Percentiles rank a stretch among this genome's conserved stretches.
Conservation (phyloP, 2,888 invertebrate genomes). For the Latrodectus elegans region DNA sequence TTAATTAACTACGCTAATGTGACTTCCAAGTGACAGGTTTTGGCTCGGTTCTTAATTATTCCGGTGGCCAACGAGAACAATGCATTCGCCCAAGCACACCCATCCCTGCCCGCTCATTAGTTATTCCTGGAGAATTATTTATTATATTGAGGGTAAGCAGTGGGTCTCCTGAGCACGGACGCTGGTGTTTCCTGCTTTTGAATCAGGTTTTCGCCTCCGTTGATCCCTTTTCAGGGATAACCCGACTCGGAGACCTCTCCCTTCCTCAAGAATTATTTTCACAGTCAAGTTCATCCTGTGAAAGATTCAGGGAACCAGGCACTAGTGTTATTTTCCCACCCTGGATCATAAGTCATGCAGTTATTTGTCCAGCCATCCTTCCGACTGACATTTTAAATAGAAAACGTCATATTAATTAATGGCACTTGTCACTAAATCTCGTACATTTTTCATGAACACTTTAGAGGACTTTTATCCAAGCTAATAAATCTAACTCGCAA, state of each 20-base stretch:
- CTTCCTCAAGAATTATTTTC: conserved; percentile 1
- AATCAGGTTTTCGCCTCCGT: neutral
- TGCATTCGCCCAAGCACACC: conserved; percentile 13
- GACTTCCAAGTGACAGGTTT: conserved; percentile 62
- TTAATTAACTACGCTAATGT: conserved; percentile 62
- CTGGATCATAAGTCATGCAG: neutral
- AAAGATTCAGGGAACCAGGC: neutral
- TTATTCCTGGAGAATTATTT: conserved; percentile 47
- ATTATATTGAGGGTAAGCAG: conserved; percentile 31
- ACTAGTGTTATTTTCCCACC: neutral
- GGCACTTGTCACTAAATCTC: neutral
- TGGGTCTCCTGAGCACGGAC: neutral
- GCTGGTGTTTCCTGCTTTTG: neutral
- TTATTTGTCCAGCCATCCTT: neutral
- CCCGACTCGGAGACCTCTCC: neutral
- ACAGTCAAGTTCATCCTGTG: neutral
- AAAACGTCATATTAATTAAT: neutral
- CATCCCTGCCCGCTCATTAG: conserved; percentile 30
- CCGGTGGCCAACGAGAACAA: conserved; percentile 34
- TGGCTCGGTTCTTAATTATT: conserved; percentile 52
- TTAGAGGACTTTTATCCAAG: neutral
- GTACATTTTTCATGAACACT: neutral
- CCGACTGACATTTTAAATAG: neutral
- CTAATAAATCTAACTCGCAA: no score
- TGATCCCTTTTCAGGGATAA: neutral